phyloP scores from a whole-genome alignment of 2,797 vertebrate species.

The Brachyrhaphis roseni region DNA sequence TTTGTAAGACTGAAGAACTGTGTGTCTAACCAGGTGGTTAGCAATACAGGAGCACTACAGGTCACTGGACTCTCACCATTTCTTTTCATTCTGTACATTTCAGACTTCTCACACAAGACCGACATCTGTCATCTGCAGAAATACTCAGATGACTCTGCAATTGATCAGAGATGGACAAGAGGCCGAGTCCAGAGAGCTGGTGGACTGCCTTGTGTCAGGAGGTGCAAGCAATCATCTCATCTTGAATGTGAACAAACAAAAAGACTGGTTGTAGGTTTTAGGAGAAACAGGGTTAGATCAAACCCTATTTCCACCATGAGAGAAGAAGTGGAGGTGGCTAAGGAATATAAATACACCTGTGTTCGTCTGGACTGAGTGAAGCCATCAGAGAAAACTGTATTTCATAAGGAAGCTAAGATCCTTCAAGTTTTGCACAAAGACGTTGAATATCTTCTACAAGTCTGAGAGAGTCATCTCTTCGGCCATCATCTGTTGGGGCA shows the following conservation, averaged over 20 bases:
- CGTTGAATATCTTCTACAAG: no score
- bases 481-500: no score
- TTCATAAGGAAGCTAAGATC: no score
- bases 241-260: neutral
- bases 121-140: neutral
- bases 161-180: neutral
- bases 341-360: no score
- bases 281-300: neutral
- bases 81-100: neutral
- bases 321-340: neutral
- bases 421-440: no score
- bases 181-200: neutral
- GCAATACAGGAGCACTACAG: neutral
- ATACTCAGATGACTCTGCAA: neutral
- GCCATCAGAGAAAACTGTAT: no score
- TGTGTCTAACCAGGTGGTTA: neutral
- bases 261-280: neutral
- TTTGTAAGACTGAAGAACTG: neutral
- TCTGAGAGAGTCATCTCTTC: no score
- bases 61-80: neutral
- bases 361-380: no score
- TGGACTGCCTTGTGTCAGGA: neutral
- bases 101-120: neutral
- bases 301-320: neutral
- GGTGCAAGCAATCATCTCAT: neutral